Percentiles rank a stretch among this genome's conserved stretches.
These are phyloP conservation scores for Alviniconcha marisindica DNA, from an alignment of 1,140 invertebrate genomes.

Conservation along the genomic window DNA sequence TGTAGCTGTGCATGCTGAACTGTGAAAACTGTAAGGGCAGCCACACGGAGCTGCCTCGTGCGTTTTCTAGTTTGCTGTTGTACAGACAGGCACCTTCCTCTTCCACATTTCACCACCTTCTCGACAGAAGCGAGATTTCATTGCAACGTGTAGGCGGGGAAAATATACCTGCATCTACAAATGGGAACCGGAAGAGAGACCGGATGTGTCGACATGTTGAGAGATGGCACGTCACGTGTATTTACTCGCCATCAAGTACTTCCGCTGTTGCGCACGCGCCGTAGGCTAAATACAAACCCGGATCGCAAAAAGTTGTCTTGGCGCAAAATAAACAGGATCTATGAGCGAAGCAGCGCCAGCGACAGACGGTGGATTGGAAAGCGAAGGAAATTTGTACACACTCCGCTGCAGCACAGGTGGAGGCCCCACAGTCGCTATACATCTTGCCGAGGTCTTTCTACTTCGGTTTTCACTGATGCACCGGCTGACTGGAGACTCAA, in stretches of 20 bases:
- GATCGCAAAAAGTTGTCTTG: slow-evolving; percentile 27
- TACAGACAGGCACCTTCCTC: too few relatives aligned
- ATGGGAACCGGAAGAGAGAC: slow-evolving; percentile 17
- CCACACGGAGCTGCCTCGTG: too few relatives aligned
- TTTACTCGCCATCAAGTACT: slow-evolving; percentile 33
- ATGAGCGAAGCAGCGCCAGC: slow-evolving; percentile 7
- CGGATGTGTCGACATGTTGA: slow-evolving; percentile 35
- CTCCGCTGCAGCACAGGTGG: neutral
- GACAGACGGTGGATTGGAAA: neutral
- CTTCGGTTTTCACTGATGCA: neutral
- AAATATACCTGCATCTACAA: neutral
- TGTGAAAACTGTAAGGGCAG: too few relatives aligned
- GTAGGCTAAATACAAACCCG: slow-evolving; percentile 4
- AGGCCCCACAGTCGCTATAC: neutral
- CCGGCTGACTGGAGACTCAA: too few relatives aligned
- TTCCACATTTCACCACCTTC: neutral
- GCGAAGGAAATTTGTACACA: neutral
- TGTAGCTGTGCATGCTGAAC: slow-evolving; percentile 1
- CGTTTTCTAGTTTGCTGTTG: too few relatives aligned
- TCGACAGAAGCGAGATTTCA: neutral
- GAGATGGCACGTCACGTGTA: slow-evolving; percentile 31
- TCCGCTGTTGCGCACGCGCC: slow-evolving; percentile 38
- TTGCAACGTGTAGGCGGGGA: neutral
- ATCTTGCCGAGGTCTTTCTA: neutral
- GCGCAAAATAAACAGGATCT: slow-evolving; percentile 21